Evolutionary conservation across 2,888 invertebrate species (phyloP), one percentile per base, ranked within the genome.

Genomic region (Lasioglossum figueresi): DNA sequence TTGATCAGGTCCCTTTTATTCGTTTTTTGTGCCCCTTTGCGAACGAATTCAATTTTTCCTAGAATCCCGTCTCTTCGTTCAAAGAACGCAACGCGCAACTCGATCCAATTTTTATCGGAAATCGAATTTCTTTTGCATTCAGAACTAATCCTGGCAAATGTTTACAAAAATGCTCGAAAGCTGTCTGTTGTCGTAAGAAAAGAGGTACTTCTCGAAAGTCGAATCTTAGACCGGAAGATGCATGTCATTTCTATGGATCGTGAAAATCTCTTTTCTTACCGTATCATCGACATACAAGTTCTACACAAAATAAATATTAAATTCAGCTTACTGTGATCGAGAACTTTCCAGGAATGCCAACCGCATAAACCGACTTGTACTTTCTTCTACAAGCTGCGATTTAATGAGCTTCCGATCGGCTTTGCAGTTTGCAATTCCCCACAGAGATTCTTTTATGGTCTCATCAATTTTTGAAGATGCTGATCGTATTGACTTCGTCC

Each of bases 1-100:
- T 19, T 34, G 34, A 48, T 48, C 73, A 85, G 79, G 75, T 79
- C 84, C 85, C 75, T 71, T 79, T 70, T 78, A 59, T 72, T 72
- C 63, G 23, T 40, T 27, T 66, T 66, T 34, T 45, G n/a, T 45
- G 52, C 14, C 43, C 43, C 63, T 63, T 75, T 75, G 16, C 56
- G 23, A 45, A 52, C 59, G 12, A 37, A 31, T 63, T 63, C n/a
- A 56, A 56, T 56, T 56, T 56, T 56, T 12, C 12, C n/a, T 12
- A 12, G 56, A 56, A n/a, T n/a, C 56, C n/a, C 56, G 56, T n/a
- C 56, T n/a, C n/a, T 1, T n/a, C 56, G n/a, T n/a, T 10, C 56
- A n/a, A 10, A 56, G n/a, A 56, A 56, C n/a, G 56, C n/a, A n/a
- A 56, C n/a, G 56, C 56, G 56, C 12, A n/a, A 10, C n/a, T n/a